Percentiles rank a stretch among this genome's conserved stretches.
Conservation (phyloP, 64 coral and sea anemone genomes). For the Dendronephthya gigantea region DNA sequence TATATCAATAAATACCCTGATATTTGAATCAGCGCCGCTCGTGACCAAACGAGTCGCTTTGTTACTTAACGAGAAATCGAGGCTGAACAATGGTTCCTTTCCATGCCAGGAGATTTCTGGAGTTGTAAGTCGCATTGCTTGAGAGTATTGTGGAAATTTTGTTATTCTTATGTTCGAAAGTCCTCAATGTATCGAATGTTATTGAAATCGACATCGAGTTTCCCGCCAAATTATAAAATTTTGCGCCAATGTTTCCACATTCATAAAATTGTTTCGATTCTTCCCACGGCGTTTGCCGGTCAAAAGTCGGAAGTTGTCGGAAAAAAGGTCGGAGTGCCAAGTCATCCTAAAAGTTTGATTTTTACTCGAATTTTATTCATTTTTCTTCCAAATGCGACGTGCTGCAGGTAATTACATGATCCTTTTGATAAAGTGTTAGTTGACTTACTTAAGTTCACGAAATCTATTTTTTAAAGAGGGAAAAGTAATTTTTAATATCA, state of each 20-base stretch:
- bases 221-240: not conserved
- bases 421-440: not conserved
- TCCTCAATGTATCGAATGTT: not conserved
- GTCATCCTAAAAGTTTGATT: not conserved
- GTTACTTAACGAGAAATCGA: conserved; percentile 76
- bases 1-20: conserved; percentile 55
- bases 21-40: conserved; percentile 71
- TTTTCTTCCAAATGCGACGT: not conserved
- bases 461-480: not conserved
- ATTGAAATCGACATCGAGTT: not conserved
- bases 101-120: conserved; percentile 99
- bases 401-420: not conserved
- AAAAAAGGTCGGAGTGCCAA: not conserved
- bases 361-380: not conserved
- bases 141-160: not conserved
- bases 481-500: too few species aligned
- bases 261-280: not conserved
- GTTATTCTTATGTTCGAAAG: not conserved
- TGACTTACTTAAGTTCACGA: not conserved
- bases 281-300: not conserved
- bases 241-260: conserved; percentile 1
- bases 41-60: conserved; percentile 56
- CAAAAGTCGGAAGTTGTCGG: too few species aligned
- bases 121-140: conserved; percentile 58
- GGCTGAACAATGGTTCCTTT: conserved; percentile 79